Conservation (phyloP, 1,140 invertebrate genomes). For the Diabrotica virgifera region DNA sequence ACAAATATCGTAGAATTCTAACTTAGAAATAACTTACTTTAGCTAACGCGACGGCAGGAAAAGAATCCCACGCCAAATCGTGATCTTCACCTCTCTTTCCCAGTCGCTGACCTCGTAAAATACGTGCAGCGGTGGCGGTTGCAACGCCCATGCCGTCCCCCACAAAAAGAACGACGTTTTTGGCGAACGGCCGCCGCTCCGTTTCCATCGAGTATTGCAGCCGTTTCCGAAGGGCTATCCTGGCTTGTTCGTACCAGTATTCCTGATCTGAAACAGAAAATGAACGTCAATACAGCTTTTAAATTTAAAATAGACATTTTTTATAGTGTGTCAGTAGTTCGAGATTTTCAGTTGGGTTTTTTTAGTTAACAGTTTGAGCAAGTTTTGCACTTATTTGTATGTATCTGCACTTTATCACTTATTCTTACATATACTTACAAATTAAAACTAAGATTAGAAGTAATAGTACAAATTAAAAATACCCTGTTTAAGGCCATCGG, state of each 20-base stretch:
- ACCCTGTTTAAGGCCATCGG: too few relatives aligned
- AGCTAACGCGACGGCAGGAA: conserved; percentile 63
- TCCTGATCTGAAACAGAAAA: conserved; percentile 45
- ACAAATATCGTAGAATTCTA: too few relatives aligned
- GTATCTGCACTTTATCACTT: too few relatives aligned
- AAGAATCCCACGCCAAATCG: conserved; percentile 63
- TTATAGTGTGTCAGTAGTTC: too few relatives aligned
- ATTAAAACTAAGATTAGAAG: too few relatives aligned
- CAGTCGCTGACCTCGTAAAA: conserved; percentile 51
- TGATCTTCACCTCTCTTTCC: conserved; percentile 59
- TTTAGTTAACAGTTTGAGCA: too few relatives aligned
- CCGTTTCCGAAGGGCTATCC: conserved; percentile 61
- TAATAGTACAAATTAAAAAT: too few relatives aligned
- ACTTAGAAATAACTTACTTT: conserved; percentile 52
- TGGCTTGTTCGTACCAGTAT: conserved; percentile 59
- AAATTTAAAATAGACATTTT: too few relatives aligned
- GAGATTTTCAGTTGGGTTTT: too few relatives aligned
- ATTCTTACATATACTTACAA: too few relatives aligned
- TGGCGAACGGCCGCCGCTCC: conserved; percentile 55
- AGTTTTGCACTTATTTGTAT: too few relatives aligned
- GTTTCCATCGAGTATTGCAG: conserved; percentile 52
- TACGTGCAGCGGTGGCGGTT: conserved; percentile 67
- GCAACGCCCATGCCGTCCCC: conserved; percentile 75
- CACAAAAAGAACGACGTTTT: conserved; percentile 59
- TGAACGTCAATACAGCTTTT: too few relatives aligned